Evolutionary conservation across 2,888 invertebrate genomes (phyloP), one percentile per base, ranked within the genome.

Genomic region (Oxytorus armatus): DNA sequence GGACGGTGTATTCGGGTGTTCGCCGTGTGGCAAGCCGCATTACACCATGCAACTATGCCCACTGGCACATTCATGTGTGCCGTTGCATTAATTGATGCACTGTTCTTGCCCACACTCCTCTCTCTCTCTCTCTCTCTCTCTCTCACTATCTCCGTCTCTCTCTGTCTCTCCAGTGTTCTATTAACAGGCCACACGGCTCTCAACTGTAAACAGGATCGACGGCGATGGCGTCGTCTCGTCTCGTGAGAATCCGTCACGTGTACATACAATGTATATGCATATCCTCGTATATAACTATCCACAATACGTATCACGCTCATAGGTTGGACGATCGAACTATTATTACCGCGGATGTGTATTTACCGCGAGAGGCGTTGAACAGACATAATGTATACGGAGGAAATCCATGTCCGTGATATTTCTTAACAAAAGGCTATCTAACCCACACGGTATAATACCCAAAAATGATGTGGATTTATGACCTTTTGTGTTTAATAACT

Each of bases 61-160:
- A 86, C 85, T 81, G 84, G 85, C 89, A 89, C 89, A 90, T 88
- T 89, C 88, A 87, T 87, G 88, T 89, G 88, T 90, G 89, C 86
- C 85, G 87, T 85, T 87, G 89, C 88, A 90, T 90, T 90, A 90
- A 90, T 90, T 89, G 89, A 89, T 88, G 88, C 88, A 85, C 84
- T 86, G 85, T 84, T 87, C 85, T 85, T 53, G 1, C 70, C 68
- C 68, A 11, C 25, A 18, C 25, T 47, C 21, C 39, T 29, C 68
- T 51, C 68, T 84, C 70, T 1, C 51, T 51, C 49, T 10, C 21
- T 42, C 51, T 16, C 39, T 23, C 39, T 51, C 68, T 59, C 59
- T 21, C 53, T 25, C 39, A 25, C 68, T 44, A 84, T 39, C 55
- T 29, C 44, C 23, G 21, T 55, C 59, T 18, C 39, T 65, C 33